Conservation (phyloP, 2,797 vertebrate species). For the Distichodus sexfasciatus region DNA sequence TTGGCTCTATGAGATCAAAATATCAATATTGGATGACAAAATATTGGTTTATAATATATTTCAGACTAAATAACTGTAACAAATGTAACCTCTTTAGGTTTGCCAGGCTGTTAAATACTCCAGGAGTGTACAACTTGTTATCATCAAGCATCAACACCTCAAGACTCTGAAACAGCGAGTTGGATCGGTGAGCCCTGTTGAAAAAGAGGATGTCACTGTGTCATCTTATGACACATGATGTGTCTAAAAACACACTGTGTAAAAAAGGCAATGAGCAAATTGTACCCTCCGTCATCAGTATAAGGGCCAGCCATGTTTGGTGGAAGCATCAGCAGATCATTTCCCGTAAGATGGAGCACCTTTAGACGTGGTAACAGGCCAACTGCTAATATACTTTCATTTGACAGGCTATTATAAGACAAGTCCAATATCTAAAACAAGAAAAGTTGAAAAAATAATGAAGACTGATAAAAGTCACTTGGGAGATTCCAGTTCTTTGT, state of each 20-base stretch:
- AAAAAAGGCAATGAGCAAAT: not conserved
- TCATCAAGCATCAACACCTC: constrained; percentile 83
- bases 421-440: constrained; percentile 80
- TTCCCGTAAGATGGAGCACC: constrained; percentile 81
- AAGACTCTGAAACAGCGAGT: constrained; percentile 68
- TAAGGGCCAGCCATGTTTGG: constrained; percentile 62
- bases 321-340: constrained; percentile 76
- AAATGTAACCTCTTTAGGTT: constrained; percentile 79
- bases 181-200: constrained; percentile 44
- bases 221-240: not conserved
- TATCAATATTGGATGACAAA: too few relatives aligned
- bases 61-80: too few relatives aligned
- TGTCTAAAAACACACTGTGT: not conserved
- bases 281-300: constrained; percentile 35
- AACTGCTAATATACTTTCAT: constrained; percentile 66
- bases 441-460: constrained; percentile 22
- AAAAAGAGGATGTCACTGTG: not conserved
- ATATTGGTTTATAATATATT: too few relatives aligned
- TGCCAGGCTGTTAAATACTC: constrained; percentile 75
- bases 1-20: too few relatives aligned
- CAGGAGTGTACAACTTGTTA: constrained; percentile 74
- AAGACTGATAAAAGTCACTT: too few relatives aligned
- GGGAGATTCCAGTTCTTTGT: too few relatives aligned
- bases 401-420: constrained; percentile 80
- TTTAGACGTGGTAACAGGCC: constrained; percentile 74